Evolutionary conservation across 2,113 vertebrate species (phyloP).

Genomic region (Gobio gobio): DNA sequence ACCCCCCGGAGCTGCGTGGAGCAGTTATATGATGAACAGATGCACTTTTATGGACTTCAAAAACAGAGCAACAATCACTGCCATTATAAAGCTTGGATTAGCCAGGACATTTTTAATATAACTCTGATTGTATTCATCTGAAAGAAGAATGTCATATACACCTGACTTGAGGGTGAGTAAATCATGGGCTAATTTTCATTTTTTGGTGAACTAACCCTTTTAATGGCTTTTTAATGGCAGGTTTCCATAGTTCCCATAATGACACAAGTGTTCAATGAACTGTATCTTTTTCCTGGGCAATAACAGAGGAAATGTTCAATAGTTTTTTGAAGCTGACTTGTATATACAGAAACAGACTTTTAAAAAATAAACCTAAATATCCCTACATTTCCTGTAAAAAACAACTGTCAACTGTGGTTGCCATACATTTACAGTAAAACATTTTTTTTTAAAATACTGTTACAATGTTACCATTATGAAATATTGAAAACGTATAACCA

Average conservation of each 20-base stretch:
- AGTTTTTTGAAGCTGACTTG: not conserved
- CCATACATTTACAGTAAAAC: not conserved
- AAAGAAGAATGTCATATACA: too few relatives aligned
- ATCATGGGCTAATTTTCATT: too few relatives aligned
- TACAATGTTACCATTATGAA: not conserved
- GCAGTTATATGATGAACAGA: too few relatives aligned
- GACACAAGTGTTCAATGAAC: not conserved
- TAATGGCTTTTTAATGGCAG: not conserved
- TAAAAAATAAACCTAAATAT: not conserved
- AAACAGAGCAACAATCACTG: too few relatives aligned
- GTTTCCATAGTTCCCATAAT: not conserved
- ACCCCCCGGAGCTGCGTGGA: too few relatives aligned
- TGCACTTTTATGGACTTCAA: too few relatives aligned
- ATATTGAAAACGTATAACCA: not conserved
- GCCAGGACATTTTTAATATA: too few relatives aligned
- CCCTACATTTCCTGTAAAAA: not conserved
- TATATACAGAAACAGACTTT: not conserved
- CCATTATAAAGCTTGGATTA: too few relatives aligned
- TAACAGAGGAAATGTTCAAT: not conserved
- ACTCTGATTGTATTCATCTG: too few relatives aligned
- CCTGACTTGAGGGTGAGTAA: too few relatives aligned
- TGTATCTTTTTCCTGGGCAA: not conserved
- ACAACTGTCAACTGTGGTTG: not conserved
- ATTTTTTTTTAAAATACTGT: not conserved
- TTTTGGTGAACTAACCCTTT: too few relatives aligned